These are phyloP conservation scores for Cryptus armator DNA, from an alignment of 2,888 invertebrate species.

Conservation along the genomic window DNA sequence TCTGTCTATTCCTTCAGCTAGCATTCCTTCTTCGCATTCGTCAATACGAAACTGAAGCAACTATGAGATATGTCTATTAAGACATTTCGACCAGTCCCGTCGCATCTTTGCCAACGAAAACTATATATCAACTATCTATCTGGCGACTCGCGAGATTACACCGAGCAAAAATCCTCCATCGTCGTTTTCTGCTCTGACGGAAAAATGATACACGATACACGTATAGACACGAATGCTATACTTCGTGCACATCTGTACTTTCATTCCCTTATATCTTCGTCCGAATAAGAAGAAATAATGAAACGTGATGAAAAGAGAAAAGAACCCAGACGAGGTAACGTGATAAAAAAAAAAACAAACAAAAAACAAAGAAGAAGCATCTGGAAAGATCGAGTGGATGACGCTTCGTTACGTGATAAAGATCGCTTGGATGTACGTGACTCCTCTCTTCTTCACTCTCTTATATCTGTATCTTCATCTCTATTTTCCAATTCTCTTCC, in stretches of 20 bases:
- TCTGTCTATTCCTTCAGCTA: neutral
- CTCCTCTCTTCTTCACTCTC: conserved; percentile 24
- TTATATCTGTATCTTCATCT: neutral
- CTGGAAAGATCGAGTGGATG: conserved; percentile 65
- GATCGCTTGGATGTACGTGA: conserved; percentile 66
- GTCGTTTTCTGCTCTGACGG: neutral
- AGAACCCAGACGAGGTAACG: conserved; percentile 3
- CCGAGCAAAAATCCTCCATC: conserved; percentile 36
- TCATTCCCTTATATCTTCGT: conserved; percentile 19
- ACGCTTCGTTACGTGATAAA: conserved; percentile 69
- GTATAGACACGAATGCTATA: neutral
- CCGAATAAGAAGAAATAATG: conserved; percentile 61
- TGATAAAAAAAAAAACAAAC: conserved; percentile 4
- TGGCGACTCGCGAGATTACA: conserved; percentile 33
- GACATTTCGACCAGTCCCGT: conserved; percentile 12
- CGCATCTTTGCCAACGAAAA: neutral
- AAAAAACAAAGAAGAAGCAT: conserved; percentile 54
- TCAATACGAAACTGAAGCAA: conserved; percentile 7
- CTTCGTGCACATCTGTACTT: neutral
- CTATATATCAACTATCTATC: conserved; percentile 24
- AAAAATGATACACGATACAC: conserved; percentile 32
- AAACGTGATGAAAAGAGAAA: conserved; percentile 60
- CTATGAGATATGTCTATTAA: conserved; percentile 44
- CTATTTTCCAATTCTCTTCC: conserved; percentile 25
- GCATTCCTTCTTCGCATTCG: neutral